Conservation (phyloP, 2,113 vertebrate genomes). For the Casuarius casuarius region DNA sequence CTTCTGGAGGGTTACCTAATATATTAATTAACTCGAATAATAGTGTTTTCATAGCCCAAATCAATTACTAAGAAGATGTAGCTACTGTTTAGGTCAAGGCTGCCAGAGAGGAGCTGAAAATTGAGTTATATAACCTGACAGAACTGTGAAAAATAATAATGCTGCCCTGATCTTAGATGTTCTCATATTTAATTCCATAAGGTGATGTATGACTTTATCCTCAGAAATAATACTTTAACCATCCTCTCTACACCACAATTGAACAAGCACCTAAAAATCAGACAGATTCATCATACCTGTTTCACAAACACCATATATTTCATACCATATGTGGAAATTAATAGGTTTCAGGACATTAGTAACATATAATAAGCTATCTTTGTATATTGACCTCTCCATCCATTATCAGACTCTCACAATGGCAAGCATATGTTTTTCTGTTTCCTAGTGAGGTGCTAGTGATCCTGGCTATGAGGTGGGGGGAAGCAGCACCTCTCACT, state of each 20-base stretch:
- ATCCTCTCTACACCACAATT: neutral
- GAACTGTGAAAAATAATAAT: neutral
- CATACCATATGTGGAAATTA: neutral
- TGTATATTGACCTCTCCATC: neutral
- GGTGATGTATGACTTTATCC: neutral
- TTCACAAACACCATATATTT: neutral
- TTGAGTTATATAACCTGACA: neutral
- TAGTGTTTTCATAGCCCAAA: neutral
- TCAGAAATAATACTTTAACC: neutral
- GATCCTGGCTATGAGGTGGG: rapidly evolving
- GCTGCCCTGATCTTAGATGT: neutral
- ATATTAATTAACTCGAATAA: neutral
- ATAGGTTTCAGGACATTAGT: neutral
- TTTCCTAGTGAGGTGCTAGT: neutral
- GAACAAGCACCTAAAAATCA: neutral
- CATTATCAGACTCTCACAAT: neutral
- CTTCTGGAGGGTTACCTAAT: neutral
- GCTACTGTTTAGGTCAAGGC: neutral
- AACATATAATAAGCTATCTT: neutral
- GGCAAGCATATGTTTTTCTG: neutral
- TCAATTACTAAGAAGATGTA: neutral
- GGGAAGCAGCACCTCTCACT: neutral
- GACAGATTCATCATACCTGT: neutral
- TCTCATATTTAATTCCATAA: neutral
- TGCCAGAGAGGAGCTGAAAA: neutral